Conservation (phyloP, 2,113 vertebrate species). For the Hydrolagus affinis region DNA sequence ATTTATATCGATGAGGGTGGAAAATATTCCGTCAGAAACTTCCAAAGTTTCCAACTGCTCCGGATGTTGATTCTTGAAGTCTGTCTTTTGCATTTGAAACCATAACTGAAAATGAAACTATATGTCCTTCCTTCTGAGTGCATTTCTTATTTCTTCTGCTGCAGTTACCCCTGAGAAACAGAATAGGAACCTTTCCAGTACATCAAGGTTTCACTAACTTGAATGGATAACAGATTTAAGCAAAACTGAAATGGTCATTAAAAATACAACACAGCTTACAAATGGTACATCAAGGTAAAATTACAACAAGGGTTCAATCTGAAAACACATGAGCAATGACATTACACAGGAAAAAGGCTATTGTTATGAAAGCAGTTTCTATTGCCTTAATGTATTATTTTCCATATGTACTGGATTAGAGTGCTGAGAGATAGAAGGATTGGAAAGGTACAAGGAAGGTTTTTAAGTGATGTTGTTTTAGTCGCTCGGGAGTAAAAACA, state of each 20-base stretch:
- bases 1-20: not conserved
- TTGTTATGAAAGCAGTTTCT: not conserved
- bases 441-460: no score
- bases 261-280: conserved; percentile 20
- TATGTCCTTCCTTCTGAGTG: not conserved
- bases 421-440: no score
- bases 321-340: not conserved
- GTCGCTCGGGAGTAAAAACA: no score
- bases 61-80: not conserved
- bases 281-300: conserved; percentile 29
- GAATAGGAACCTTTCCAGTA: not conserved
- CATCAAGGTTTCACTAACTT: conserved; percentile 12
- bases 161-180: not conserved
- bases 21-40: not conserved
- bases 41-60: not conserved
- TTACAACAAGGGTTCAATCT: conserved; percentile 13
- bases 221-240: conserved; percentile 9
- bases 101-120: not conserved
- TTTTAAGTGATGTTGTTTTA: no score
- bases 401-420: not conserved
- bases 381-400: not conserved
- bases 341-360: not conserved
- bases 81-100: not conserved
- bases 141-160: not conserved
- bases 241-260: conserved; percentile 26